Evolutionary conservation across 2,113 vertebrate genomes (phyloP).

Genomic region (Ophiodon elongatus): DNA sequence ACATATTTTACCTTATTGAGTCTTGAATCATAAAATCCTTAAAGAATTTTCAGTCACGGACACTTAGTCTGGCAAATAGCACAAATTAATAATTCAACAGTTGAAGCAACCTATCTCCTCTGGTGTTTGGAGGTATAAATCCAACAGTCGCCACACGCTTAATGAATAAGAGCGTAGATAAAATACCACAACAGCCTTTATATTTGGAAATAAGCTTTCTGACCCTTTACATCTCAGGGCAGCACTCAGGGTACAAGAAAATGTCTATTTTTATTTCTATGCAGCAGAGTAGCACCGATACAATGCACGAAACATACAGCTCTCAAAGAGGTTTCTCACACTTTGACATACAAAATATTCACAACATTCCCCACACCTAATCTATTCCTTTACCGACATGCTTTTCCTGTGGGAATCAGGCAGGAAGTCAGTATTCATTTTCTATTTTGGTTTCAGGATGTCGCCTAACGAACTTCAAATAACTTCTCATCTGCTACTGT

Average conservation of each 20-base stretch:
- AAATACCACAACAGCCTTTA: constrained; percentile 56
- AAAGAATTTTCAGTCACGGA: constrained; percentile 35
- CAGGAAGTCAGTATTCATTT: constrained; percentile 8
- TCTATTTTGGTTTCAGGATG: constrained; percentile 18
- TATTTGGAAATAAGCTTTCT: constrained; percentile 44
- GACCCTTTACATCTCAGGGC: constrained; percentile 37
- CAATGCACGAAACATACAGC: neutral
- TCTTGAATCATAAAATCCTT: constrained; percentile 37
- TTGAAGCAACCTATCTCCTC: constrained; percentile 43
- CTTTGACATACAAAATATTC: neutral
- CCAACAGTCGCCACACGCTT: constrained; percentile 27
- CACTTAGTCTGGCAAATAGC: constrained; percentile 24
- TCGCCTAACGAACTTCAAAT: constrained; percentile 10
- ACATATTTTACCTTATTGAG: constrained; percentile 14
- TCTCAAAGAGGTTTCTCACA: constrained; percentile 33
- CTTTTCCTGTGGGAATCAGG: neutral
- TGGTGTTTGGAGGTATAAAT: constrained; percentile 60
- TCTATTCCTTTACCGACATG: neutral
- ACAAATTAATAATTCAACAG: constrained; percentile 73
- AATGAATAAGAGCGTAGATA: constrained; percentile 64
- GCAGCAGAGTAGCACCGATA: neutral
- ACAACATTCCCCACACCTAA: neutral
- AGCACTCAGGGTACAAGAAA: constrained; percentile 7
- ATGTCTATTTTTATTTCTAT: constrained; percentile 11
- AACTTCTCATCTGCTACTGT: neutral